Conservation (phyloP, 2,888 invertebrate species). For the Enchytraeus crypticus region DNA sequence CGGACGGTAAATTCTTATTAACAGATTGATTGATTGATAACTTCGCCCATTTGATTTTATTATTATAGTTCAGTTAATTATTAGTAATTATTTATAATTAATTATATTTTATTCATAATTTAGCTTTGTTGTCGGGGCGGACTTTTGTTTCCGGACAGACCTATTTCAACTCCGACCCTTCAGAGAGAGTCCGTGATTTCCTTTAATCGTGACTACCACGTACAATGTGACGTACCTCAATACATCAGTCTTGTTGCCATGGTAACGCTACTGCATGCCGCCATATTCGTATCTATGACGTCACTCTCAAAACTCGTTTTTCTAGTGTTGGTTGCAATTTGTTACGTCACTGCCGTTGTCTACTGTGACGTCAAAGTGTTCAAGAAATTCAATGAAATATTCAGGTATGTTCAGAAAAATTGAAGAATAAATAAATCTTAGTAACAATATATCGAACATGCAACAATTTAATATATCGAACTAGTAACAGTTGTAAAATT, state of each 20-base stretch:
- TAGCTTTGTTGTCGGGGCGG: conserved; percentile 41
- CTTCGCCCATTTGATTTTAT: too few species aligned
- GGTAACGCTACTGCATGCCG: conserved; percentile 72
- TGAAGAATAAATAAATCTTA: too few species aligned
- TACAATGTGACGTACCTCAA: conserved; percentile 63
- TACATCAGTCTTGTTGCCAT: conserved; percentile 78
- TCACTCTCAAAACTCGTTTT: conserved; percentile 72
- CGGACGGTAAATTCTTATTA: too few species aligned
- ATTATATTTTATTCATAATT: too few species aligned
- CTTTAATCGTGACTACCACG: conserved; percentile 51
- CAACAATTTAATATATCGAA: too few species aligned
- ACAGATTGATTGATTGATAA: too few species aligned
- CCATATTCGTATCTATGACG: conserved; percentile 73
- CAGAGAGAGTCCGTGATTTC: conserved; percentile 2
- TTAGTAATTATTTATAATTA: too few species aligned
- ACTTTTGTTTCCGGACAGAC: conserved; percentile 25
- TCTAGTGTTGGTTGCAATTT: conserved; percentile 64
- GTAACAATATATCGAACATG: too few species aligned
- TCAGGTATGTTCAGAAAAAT: too few species aligned
- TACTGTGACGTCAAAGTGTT: conserved; percentile 62
- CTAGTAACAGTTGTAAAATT: too few species aligned
- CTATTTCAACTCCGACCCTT: not conserved
- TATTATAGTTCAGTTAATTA: too few species aligned
- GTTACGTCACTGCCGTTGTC: conserved; percentile 71
- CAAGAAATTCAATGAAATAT: not conserved